Percentiles rank a stretch among this genome's conserved stretches.
These are phyloP conservation scores for Zygaena filipendulae DNA, from an alignment of 2,888 invertebrate species.

Conservation along the genomic window DNA sequence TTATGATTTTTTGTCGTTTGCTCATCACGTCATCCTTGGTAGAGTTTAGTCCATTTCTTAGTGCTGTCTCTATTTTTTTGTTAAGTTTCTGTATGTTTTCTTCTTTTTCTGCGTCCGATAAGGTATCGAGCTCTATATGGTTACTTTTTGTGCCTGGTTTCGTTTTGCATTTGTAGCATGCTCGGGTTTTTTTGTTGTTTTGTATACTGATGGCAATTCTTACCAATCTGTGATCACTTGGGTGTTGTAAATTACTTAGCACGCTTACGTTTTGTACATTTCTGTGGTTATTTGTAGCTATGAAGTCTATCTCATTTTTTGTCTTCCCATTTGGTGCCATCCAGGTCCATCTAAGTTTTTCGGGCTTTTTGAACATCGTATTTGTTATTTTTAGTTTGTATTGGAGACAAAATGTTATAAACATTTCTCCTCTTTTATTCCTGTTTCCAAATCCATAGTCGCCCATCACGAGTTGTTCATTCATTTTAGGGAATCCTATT, in stretches of 20 bases:
- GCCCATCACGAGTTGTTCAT: not conserved
- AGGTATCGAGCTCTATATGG: no score
- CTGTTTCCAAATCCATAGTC: not conserved
- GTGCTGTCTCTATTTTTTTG: not conserved
- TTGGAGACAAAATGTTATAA: conserved; percentile 1
- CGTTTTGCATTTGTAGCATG: no score
- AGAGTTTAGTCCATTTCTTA: not conserved
- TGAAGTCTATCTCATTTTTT: conserved; percentile 5
- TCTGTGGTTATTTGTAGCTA: no score
- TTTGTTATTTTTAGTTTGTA: conserved; percentile 2
- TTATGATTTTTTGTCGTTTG: conserved; percentile 2
- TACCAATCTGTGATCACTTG: conserved; percentile 3
- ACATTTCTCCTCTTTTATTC: conserved; percentile 2
- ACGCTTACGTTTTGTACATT: conserved; percentile 3
- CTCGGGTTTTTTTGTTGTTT: not conserved
- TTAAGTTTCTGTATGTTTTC: not conserved
- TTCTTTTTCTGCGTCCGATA: conserved; percentile 1
- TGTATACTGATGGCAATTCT: conserved; percentile 1
- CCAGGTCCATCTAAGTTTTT: conserved; percentile 4
- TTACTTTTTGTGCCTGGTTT: no score
- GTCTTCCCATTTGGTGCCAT: conserved; percentile 1
- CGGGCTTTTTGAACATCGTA: conserved; percentile 1
- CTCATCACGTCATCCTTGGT: not conserved
- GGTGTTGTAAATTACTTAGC: conserved; percentile 2
- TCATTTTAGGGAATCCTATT: not conserved